phyloP scores from a whole-genome alignment of 1,140 invertebrate genomes.

The Philaenus spumarius region DNA sequence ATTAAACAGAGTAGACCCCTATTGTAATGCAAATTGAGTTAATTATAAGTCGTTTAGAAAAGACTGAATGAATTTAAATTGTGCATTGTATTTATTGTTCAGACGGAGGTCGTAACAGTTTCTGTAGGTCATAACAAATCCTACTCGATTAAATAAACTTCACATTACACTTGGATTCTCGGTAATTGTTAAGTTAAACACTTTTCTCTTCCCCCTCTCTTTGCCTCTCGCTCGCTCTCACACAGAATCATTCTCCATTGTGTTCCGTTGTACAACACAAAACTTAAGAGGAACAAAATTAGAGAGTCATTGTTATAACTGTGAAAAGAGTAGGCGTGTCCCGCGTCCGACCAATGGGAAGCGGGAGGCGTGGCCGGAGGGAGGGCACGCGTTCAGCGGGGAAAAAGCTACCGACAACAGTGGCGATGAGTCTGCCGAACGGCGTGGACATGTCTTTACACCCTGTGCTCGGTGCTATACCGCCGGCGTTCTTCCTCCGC shows the following conservation, averaged over 20 bases:
- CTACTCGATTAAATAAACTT: too few species aligned
- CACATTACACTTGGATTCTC: too few species aligned
- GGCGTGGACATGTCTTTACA: constrained; percentile 72
- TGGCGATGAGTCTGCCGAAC: constrained; percentile 12
- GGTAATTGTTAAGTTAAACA: too few species aligned
- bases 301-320: constrained; percentile 8
- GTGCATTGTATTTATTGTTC: too few species aligned
- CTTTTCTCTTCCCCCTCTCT: too few species aligned
- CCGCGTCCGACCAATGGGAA: neutral
- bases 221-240: too few species aligned
- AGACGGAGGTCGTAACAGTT: too few species aligned
- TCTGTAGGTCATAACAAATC: too few species aligned
- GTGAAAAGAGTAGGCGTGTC: constrained; percentile 1
- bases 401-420: neutral
- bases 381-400: neutral
- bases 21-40: too few species aligned
- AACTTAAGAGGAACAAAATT: constrained; percentile 6
- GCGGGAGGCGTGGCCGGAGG: constrained; percentile 3
- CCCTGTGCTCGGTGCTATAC: constrained; percentile 68
- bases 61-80: too few species aligned
- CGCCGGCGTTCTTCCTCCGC: constrained; percentile 75
- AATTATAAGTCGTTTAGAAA: too few species aligned
- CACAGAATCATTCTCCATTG: constrained; percentile 5
- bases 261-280: constrained; percentile 1
- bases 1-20: too few species aligned